phyloP scores from a whole-genome alignment of 2,113 vertebrate species.

The Gracilinanus agilis region DNA sequence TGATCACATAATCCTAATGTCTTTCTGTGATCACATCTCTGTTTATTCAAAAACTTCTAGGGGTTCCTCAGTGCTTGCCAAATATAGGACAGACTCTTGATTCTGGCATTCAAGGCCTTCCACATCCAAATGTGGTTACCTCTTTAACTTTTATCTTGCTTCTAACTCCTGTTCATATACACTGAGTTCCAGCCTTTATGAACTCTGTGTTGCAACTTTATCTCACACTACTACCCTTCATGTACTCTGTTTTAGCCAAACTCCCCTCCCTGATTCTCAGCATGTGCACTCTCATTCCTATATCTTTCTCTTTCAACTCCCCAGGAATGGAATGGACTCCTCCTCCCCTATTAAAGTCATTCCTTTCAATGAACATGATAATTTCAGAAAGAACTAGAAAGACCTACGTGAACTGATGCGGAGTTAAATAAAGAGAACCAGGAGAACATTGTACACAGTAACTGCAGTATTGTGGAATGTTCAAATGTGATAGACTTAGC shows the following conservation, averaged over 20 bases:
- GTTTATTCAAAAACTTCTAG: neutral
- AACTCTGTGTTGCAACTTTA: neutral
- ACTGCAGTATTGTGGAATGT: too few species aligned
- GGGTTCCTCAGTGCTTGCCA: neutral
- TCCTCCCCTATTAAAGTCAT: neutral
- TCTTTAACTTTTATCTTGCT: neutral
- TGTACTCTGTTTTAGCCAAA: neutral
- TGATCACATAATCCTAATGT: neutral
- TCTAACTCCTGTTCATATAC: neutral
- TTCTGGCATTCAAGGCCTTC: neutral
- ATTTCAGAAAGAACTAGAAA: too few species aligned
- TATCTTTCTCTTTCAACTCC: neutral
- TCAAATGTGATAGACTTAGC: too few species aligned
- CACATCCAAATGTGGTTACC: neutral
- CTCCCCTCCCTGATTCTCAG: neutral
- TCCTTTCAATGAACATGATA: neutral
- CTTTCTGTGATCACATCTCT: neutral
- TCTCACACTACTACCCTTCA: too few species aligned
- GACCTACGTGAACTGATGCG: too few species aligned
- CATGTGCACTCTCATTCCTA: neutral
- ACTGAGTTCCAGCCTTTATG: neutral
- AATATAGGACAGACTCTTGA: neutral
- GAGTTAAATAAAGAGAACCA: too few species aligned
- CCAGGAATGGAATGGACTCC: neutral
- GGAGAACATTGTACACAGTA: too few species aligned